Base-by-base conservation (phyloP, 2,888 invertebrate species). In the Gasteruption jaculator region DNA sequence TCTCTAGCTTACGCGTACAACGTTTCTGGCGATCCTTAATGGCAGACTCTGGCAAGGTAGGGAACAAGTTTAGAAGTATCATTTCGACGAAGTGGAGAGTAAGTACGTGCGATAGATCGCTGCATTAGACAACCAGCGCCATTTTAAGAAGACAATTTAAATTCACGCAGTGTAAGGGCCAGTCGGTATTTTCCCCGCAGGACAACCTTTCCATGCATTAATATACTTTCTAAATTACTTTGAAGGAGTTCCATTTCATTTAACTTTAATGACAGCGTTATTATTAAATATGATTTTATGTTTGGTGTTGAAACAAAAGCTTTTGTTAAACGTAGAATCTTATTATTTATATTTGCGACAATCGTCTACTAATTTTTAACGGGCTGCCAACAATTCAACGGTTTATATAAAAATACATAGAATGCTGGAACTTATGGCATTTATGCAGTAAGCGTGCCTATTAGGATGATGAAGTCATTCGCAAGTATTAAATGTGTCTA, bases 61-160 rank as follows among this genome's bases (percentile, higher is more conserved):
- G 50, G 50, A 50, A 46, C 51, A 50, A 54, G 50, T 55, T 54
- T 53, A 55, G 54, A 53, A 56, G 58, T 56, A 45, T 52, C 47
- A n/a, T n/a, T n/a, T n/a, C n/a, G n/a, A n/a, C 42, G 46, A 47
- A 52, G 56, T 54, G 56, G 53, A 54, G 51, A 51, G 54, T 53
- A 53, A 60, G 52, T 63, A 67, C 67, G 67, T 67, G 67, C 61
- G 60, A 49, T 50, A 67, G 67, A 67, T 67, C 60, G 58, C 54
- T 46, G 54, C 53, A 54, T 61, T 67, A 67, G 67, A 67, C 67
- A 67, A 67, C 60, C 63, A 58, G 58, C 60, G 66, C 60, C 65
- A 48, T 58, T 61, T 66, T 65, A 62, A 65, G 52, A 61, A 52
- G 59, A 58, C 62, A 54, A 67, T 67, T 67, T 65, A 65, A 67